Evolutionary conservation across 2,113 vertebrate genomes (phyloP).

Genomic region (Camelus dromedarius): DNA sequence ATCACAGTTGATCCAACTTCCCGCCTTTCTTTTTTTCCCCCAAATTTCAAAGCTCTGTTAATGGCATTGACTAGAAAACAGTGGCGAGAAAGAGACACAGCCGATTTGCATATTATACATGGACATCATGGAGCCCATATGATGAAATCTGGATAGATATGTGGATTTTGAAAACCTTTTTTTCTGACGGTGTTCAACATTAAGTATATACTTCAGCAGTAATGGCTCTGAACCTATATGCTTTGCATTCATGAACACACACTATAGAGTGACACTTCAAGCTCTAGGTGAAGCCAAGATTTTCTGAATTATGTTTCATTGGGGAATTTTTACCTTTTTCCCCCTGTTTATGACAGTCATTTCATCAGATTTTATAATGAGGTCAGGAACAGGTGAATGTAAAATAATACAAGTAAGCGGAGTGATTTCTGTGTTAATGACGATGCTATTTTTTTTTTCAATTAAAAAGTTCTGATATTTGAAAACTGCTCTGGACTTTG

Average conservation of each 20-base stretch:
- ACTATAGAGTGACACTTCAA: constrained; percentile 86
- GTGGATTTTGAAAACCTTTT: constrained; percentile 79
- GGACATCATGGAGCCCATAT: constrained; percentile 78
- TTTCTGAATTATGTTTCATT: constrained; percentile 90
- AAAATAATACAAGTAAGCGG: constrained; percentile 89
- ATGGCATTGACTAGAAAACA: constrained; percentile 84
- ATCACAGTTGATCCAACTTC: constrained; percentile 58
- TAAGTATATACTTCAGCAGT: constrained; percentile 87
- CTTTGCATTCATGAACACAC: constrained; percentile 88
- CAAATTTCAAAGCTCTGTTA: background rate
- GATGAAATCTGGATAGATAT: constrained; percentile 87
- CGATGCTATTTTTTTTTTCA: constrained; percentile 86
- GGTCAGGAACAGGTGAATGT: constrained; percentile 90
- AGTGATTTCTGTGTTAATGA: constrained; percentile 89
- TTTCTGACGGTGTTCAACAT: constrained; percentile 80
- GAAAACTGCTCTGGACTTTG: constrained; percentile 85
- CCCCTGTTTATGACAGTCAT: constrained; percentile 90
- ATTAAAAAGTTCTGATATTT: constrained; percentile 89
- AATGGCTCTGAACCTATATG: constrained; percentile 82
- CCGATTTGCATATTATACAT: constrained; percentile 87
- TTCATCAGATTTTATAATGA: constrained; percentile 90
- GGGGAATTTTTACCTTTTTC: constrained; percentile 89
- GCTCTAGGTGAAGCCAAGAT: constrained; percentile 88
- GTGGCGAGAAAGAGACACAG: constrained; percentile 72
- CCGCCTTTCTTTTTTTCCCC: background rate